phyloP scores from a whole-genome alignment of 2,113 vertebrate genomes.

The Meles meles region DNA sequence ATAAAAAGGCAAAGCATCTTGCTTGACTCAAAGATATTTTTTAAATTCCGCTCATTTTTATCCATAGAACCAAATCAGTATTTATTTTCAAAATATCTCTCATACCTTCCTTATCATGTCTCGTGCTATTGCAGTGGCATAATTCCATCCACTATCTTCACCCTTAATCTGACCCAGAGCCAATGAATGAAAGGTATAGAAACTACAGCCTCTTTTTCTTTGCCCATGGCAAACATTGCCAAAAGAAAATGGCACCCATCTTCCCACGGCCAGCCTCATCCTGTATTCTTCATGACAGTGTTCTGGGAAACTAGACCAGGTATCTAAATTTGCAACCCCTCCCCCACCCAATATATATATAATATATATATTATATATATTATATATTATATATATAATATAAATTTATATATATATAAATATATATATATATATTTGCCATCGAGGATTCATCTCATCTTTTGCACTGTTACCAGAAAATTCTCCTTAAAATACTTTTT shows the following conservation, averaged over 20 bases:
- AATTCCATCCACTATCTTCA: not conserved
- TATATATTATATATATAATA: too few relatives aligned
- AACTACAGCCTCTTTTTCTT: not conserved
- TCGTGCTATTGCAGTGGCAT: not conserved
- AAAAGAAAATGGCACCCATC: not conserved
- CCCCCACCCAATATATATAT: too few relatives aligned
- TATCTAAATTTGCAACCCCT: not conserved
- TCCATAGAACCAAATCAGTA: not conserved
- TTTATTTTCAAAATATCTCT: not conserved
- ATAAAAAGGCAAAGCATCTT: not conserved
- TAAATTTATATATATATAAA: too few relatives aligned
- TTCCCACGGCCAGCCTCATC: not conserved
- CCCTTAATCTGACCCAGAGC: not conserved
- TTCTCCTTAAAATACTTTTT: not conserved
- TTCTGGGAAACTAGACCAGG: not conserved
- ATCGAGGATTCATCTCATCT: not conserved
- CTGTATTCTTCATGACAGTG: not conserved
- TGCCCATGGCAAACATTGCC: not conserved
- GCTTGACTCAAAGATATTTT: not conserved
- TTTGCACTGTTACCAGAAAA: not conserved
- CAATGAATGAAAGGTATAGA: not conserved
- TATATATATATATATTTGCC: not conserved
- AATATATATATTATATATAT: too few relatives aligned
- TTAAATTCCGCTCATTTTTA: not conserved
- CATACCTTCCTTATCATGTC: not conserved